Conservation (phyloP, 2,113 vertebrate genomes). For the Nothocercus nigrocapillus region DNA sequence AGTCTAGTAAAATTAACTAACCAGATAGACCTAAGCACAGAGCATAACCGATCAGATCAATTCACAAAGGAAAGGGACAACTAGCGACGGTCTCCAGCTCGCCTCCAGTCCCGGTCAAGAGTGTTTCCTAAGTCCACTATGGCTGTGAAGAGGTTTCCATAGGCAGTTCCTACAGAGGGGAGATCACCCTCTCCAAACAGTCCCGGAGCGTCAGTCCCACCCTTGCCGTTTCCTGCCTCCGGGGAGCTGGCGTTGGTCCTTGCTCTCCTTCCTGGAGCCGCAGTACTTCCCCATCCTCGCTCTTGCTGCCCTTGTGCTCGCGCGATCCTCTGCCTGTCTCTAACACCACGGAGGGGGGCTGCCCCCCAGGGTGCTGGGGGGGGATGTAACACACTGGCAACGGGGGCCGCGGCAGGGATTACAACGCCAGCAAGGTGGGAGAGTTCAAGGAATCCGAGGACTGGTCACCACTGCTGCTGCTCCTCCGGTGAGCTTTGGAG, state of each 20-base stretch:
- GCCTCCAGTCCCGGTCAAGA: constrained; percentile 38
- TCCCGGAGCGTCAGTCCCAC: constrained; percentile 13
- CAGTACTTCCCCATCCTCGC: constrained; percentile 57
- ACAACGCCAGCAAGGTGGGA: constrained; percentile 96
- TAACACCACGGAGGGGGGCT: constrained; percentile 54
- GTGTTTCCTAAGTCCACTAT: neutral
- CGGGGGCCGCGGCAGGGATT: constrained; percentile 67
- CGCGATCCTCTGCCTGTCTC: constrained; percentile 76
- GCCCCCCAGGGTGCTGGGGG: constrained; percentile 30
- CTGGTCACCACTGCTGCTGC: constrained; percentile 99
- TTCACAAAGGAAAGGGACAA: constrained; percentile 54
- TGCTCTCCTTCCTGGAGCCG: constrained; percentile 51
- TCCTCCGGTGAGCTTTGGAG: constrained; percentile 98
- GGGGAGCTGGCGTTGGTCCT: constrained; percentile 53
- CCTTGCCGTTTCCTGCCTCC: constrained; percentile 29
- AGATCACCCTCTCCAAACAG: constrained; percentile 21
- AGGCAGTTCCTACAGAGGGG: constrained; percentile 12
- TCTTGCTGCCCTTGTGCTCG: constrained; percentile 66
- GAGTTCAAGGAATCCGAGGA: constrained; percentile 99
- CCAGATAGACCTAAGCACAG: constrained; percentile 76
- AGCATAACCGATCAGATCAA: constrained; percentile 36
- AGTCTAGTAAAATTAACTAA: constrained; percentile 51
- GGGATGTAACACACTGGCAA: constrained; percentile 67
- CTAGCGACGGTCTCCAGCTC: constrained; percentile 58
- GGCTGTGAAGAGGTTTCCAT: constrained; percentile 25